Evolutionary conservation across 2,797 vertebrate genomes (phyloP), one percentile per base, ranked within the genome.

Genomic region (Alosa sapidissima): DNA sequence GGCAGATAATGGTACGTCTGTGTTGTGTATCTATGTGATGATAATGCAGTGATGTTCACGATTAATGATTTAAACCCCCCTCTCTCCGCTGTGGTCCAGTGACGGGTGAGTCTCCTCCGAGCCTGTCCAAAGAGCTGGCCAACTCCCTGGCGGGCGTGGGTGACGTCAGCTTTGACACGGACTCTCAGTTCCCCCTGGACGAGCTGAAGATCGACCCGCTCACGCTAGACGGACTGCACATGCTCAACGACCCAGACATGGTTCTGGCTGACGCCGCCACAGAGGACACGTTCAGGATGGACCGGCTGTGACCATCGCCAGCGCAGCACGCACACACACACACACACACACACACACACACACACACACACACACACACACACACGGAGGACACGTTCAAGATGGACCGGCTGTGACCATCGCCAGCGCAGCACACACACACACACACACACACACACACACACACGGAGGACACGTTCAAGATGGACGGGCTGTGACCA

Each of bases 201-300:
- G 98, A 99, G 95, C 96, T 99, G 88, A 99, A 99, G 96, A 99
- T 99, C 41, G 98, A 99, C 93, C 98, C 98, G 13, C 95, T 99
- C 88, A 99, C 98, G 87, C 89, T 99, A 91, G 98, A 99, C 28
- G 98, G 98, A 92, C 96, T 99, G 87, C 98, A 99, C 95, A 99
- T 96, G 96, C 97, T 99, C 87, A 99, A 99, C 0, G 98, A 99
- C 94, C 98, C 98, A 0, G 98, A 99, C 94, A 99, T 99, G 97
- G 98, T 99, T 92, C 97, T 99, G 51, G 91, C 98, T 0, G 98
- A 98, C 94, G 95, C 98, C 0, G 98, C 98, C 93, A 99, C 98
- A 0, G 98, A 99, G 95, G 98, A 99, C 95, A 98, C 98, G 48
- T 99, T 99, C 94, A 96, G 98, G 90, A 99, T 99, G 98, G 98